Base-by-base conservation (phyloP, 2,797 vertebrate genomes). In the Takifugu rubripes region DNA sequence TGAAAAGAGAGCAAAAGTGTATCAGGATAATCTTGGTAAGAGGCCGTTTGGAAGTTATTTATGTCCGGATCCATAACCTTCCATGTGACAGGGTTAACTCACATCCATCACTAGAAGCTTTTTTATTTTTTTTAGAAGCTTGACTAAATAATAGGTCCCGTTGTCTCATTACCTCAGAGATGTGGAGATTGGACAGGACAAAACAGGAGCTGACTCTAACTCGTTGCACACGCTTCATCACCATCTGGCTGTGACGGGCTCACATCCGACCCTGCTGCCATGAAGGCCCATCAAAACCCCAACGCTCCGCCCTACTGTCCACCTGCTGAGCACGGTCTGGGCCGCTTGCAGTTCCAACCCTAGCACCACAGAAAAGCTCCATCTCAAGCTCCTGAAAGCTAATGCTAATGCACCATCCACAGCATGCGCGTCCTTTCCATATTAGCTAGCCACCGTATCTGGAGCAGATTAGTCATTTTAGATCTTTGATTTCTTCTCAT, bases 31-130 rank as follows among this genome's bases (percentile, higher is more conserved):
- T 73, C 60, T 63, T 45, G 52, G 48, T 48, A 66, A 66, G 42
- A 58, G 48, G 75, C 62, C 74, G 83, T 81, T 78, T 77, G 70
- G 66, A 80, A 82, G 69, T 79, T 64, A 84, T 86, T 83, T 68
- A 79, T 70, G 54, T 60, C 49, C 62, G 14, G 77, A 85, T 81
- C 81, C 67, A 70, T 72, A 87, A 85, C 77, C 79, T 69, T 64
- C 11, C 31, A 53, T 78, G 49, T 81, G 83, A 84, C 70, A 63
- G 54, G 78, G 74, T 81, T 70, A 78, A 74, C 64, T 64, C 53
- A 49, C 69, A 85, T 85, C 83, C 79, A 75, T 88, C 84, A 85
- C 49, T 50, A 54, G 54, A 54, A 76, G 52, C 42, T 49, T 49
- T 55, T 66, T 1, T 43, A 2, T 6, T 27, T 29, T 25, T 25